Base-by-base conservation (phyloP, 2,888 invertebrate genomes). In the Heliconius sara region DNA sequence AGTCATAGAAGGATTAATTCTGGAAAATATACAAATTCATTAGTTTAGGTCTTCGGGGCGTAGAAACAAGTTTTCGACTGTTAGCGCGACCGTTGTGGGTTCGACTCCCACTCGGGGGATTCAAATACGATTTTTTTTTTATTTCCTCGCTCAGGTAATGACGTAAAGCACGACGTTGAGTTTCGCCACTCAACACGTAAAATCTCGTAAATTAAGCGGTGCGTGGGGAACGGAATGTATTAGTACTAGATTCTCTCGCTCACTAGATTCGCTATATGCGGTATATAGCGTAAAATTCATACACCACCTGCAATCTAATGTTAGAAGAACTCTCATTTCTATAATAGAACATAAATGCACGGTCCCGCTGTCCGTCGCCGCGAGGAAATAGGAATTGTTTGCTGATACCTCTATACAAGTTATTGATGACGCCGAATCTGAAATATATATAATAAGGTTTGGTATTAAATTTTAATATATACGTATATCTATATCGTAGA, bases 281-380 rank as follows among this genome's bases (percentile, higher is more conserved):
- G 0, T 6, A 22, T 52, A 52, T 19, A 52, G 52, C 7, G 52
- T 7, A 7, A 22, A 52, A 52, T 57, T 19, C 34, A 27, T 39
- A 60, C 25, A n/a, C 19, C 25, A 93, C 94, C 93, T 86, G 81
- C 92, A 91, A 80, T 95, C 95, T 88, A 95, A 81, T 4, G 91
- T 93, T 66, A 95, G 90, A 12, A 94, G 89, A 83, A 93, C 91
- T 81, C 92, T 91, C 7, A 85, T 83, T 19, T 93, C 91, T 0
- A 86, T 65, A 43, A 94, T 60, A 0, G 93, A 93, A 81, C 92
- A 94, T 0, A 95, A 80, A 66, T 89, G 90, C 47, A 95, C 85
- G 25, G 91, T 91, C 9, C 95, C 95, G 27, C 88, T 78, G 22
- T 93, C 93, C 0, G 92, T 93, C 83, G 91, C 92, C 27, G 93